Base-by-base conservation (phyloP, 2,888 invertebrate species). In the Mystacides longicornis region DNA sequence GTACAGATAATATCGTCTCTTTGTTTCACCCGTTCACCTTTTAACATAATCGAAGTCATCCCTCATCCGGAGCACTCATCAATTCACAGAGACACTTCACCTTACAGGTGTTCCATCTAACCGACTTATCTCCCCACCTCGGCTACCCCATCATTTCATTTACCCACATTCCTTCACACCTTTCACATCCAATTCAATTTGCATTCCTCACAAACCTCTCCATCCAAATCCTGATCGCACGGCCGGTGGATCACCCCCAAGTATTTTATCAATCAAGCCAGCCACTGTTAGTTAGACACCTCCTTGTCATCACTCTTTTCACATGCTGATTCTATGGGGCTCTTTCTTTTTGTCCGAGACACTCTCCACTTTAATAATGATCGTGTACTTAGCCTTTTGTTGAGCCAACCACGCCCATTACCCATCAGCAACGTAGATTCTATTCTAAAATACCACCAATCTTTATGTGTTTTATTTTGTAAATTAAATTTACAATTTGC, bases 291-390 rank as follows among this genome's bases (percentile, higher is more conserved):
- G n/a, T n/a, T n/a, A n/a, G n/a, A n/a, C n/a, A 52, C 55, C 46
- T 53, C 52, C 60, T 51, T 60, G 58, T 60, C 60, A 60, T 60
- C 60, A 54, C 52, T 56, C 53, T 48, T 49, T 52, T 53, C 46
- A 46, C 53, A 14, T 45, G 16, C 3, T 7, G 7, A 5, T 27
- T 7, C 27, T 27, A 37, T 37, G 37, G 37, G 37, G 16, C 16
- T 37, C 37, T 16, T 37, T 14, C 37, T 37, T 49, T 49, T 49
- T 42, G 49, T 52, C 23, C 53, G 53, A 49, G 42, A 52, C 53
- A 43, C 23, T 53, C 33, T 53, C 56, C 20, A 49, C 31, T 54
- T 54, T 43, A 54, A 54, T 54, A 54, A 54, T 45, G 54, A n/a
- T n/a, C n/a, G n/a, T n/a, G 54, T 52, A 56, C 47, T 47, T 31